Base-by-base conservation (phyloP, 2,888 invertebrate species). In the Harpagoxenus sublaevis region DNA sequence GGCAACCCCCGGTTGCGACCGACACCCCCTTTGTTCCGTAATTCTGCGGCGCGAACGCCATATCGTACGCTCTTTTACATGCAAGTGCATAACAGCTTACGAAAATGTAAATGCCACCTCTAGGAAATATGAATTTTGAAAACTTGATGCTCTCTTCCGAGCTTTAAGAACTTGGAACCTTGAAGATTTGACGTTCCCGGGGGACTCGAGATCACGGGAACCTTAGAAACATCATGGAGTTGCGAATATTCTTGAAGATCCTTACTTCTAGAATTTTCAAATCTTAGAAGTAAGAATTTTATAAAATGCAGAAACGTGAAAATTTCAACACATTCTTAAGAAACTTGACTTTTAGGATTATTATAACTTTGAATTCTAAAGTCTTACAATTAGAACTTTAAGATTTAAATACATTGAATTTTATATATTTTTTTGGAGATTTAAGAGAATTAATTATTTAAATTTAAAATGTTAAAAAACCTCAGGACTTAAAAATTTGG, bases 11-110 rank as follows among this genome's bases (percentile, higher is more conserved):
- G 15, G 15, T 62, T 35, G 35, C 31, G 18, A 71, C 35, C 55
- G 78, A 18, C 23, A 48, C 8, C 57, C 57, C 48, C 48, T 73
- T 79, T 79, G 79, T 79, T 79, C 48, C 23, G 74, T 28, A 79
- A 79, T 73, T 79, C n/a, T 18, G 23, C 10, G 18, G 18, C 23
- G 51, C 15, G n/a, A 53, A 73, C 57, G 57, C 42, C 23, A 48
- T 48, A 79, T 60, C 57, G 48, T 31, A 6, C 57, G 48, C 9
- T 62, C 60, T 39, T 48, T 73, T 18, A 5, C 23, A 31, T 8
- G 8, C 3, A 42, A 31, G 18, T 15, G 70, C 31, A 68, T 51
- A 68, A 68, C 28, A 55, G 12, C 53, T 78, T 63, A 42, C 68
- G n/a, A 35, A 57, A 45, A 55, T 78, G 42, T 9, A 71, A 71